These are phyloP conservation scores for Sphenopsis melanotis DNA, from an alignment of 2,797 vertebrate genomes.

Conservation along the genomic window DNA sequence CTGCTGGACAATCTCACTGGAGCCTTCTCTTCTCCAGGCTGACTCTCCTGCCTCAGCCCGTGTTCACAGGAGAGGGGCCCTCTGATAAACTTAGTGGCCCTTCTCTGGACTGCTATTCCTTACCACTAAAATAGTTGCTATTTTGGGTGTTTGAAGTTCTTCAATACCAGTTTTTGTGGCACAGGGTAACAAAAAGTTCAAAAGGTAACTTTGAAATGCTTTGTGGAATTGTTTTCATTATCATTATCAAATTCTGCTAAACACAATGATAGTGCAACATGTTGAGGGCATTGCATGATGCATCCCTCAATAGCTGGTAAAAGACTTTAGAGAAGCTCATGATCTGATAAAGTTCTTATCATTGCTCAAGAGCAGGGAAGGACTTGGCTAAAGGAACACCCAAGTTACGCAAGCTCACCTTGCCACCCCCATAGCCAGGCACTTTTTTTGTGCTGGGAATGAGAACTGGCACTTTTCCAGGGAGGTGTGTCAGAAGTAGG, in stretches of 20 bases:
- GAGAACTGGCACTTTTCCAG: constrained; percentile 40
- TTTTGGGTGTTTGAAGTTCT: background rate
- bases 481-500: constrained; percentile 60
- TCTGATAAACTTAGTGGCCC: background rate
- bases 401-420: background rate
- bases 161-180: background rate
- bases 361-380: background rate
- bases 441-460: background rate
- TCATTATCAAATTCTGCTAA: background rate
- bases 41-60: background rate
- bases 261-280: background rate
- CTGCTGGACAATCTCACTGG: background rate
- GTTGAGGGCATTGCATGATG: background rate
- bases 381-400: background rate
- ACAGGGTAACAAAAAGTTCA: accelerated
- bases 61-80: background rate
- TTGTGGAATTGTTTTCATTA: background rate
- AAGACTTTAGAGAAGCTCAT: background rate
- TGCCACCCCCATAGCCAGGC: background rate
- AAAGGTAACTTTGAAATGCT: background rate
- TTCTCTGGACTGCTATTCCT: background rate
- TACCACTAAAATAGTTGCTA: background rate
- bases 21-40: background rate
- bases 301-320: background rate
- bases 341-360: background rate